A percentile compares a stretch with the other conserved stretches of the same genome.
Conservation (phyloP, 2,113 vertebrate species). For the Microcebus ravelobensis region DNA sequence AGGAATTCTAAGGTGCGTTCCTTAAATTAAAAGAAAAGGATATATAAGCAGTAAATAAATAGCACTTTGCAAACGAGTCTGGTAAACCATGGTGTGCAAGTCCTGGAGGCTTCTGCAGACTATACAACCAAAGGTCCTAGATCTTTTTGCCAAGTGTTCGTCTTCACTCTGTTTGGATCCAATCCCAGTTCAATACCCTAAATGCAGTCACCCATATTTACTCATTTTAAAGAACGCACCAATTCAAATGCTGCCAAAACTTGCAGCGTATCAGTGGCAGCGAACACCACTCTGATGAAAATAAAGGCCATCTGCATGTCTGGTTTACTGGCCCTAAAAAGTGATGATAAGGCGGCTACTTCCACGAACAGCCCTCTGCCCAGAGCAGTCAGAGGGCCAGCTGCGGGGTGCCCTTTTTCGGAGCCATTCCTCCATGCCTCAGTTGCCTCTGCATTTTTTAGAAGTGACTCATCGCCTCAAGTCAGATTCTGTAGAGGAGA, state of each 20-base stretch:
- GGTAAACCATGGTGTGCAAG: neutral
- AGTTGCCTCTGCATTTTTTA: conserved; percentile 34
- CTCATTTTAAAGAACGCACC: neutral
- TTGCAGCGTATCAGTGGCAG: neutral
- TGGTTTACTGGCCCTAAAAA: neutral
- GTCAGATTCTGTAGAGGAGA: conserved; percentile 12
- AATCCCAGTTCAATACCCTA: neutral
- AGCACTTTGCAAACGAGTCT: neutral
- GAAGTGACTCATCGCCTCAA: conserved; percentile 67
- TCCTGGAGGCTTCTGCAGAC: neutral
- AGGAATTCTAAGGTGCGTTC: neutral
- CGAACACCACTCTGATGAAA: neutral
- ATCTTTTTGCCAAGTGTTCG: neutral
- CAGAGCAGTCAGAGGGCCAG: neutral
- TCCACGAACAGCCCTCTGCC: neutral
- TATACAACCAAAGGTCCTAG: neutral
- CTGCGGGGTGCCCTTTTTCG: neutral
- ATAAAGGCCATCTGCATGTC: neutral
- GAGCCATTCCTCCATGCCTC: neutral
- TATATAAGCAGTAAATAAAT: neutral
- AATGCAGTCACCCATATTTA: neutral
- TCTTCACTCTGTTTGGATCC: neutral
- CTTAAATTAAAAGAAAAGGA: neutral
- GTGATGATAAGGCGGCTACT: neutral
- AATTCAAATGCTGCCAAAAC: neutral